phyloP scores from a whole-genome alignment of 2,797 vertebrate species.

The Columba guinea region DNA sequence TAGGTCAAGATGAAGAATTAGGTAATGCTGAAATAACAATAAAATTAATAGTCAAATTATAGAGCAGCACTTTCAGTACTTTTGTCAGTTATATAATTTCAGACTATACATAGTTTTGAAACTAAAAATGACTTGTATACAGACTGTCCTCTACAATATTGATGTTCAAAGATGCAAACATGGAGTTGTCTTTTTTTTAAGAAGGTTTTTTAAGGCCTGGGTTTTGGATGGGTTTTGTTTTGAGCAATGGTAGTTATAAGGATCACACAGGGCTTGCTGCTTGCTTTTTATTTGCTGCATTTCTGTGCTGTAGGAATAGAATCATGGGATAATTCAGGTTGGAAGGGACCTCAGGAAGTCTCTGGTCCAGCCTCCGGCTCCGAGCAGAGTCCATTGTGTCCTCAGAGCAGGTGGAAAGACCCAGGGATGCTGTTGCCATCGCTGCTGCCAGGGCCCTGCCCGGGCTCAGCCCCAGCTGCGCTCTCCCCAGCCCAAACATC shows the following conservation, averaged over 20 bases:
- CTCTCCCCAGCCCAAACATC: background rate
- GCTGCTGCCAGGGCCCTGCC: background rate
- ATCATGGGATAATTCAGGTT: accelerated
- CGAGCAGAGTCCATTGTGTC: background rate
- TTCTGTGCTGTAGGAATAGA: background rate
- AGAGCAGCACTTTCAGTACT: accelerated
- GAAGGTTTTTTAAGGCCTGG: background rate
- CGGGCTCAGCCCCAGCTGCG: background rate
- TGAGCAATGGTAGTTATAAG: accelerated
- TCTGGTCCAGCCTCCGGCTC: background rate
- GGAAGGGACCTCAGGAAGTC: background rate
- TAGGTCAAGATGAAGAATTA: background rate
- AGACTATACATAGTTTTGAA: background rate
- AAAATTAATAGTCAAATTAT: background rate
- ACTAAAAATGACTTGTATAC: background rate
- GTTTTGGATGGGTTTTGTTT: background rate
- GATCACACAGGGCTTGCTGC: background rate
- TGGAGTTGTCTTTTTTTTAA: background rate
- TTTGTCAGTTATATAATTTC: background rate
- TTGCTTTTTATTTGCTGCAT: background rate
- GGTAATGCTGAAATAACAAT: background rate
- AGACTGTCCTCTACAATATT: background rate
- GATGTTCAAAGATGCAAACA: background rate
- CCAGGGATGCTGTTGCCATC: background rate
- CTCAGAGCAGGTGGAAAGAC: background rate